These are phyloP conservation scores for Aphidius colemani DNA, from an alignment of 2,888 invertebrate genomes.

Conservation along the genomic window DNA sequence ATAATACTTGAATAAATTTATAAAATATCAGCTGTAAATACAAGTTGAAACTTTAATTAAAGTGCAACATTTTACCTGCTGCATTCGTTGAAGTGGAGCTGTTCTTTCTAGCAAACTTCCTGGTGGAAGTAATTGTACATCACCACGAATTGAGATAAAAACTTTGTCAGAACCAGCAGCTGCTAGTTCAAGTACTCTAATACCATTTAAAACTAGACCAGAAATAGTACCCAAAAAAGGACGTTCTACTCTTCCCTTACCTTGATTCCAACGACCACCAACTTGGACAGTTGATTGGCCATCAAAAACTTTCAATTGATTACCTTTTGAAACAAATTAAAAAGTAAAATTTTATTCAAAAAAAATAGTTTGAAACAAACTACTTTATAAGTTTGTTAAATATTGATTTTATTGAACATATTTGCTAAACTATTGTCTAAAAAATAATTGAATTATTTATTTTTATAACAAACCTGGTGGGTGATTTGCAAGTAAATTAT, in stretches of 20 bases:
- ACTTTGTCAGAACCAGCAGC: constrained; percentile 81
- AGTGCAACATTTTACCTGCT: constrained; percentile 69
- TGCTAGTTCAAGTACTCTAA: constrained; percentile 82
- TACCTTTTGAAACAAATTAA: constrained; percentile 41
- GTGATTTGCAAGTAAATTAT: constrained; percentile 81
- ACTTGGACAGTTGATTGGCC: constrained; percentile 87
- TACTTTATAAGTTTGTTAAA: background rate
- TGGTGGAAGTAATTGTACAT: constrained; percentile 73
- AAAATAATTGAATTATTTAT: no score
- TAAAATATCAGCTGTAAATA: no score
- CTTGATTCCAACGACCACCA: constrained; percentile 79
- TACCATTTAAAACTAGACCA: constrained; percentile 86
- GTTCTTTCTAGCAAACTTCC: constrained; percentile 76
- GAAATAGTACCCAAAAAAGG: constrained; percentile 88
- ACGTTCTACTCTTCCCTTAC: constrained; percentile 72
- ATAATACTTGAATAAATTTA: no score
- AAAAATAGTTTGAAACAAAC: constrained; percentile 3
- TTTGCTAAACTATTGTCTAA: background rate
- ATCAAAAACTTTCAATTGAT: constrained; percentile 85
- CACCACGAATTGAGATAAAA: constrained; percentile 72
- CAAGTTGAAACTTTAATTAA: background rate
- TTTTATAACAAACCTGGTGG: constrained; percentile 73
- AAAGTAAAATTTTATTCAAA: background rate
- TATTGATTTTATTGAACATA: background rate
- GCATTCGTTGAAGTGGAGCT: constrained; percentile 82